Evolutionary conservation across 2,797 vertebrate genomes (phyloP), one percentile per base, ranked within the genome.

Genomic region (Lacerta viridis): DNA sequence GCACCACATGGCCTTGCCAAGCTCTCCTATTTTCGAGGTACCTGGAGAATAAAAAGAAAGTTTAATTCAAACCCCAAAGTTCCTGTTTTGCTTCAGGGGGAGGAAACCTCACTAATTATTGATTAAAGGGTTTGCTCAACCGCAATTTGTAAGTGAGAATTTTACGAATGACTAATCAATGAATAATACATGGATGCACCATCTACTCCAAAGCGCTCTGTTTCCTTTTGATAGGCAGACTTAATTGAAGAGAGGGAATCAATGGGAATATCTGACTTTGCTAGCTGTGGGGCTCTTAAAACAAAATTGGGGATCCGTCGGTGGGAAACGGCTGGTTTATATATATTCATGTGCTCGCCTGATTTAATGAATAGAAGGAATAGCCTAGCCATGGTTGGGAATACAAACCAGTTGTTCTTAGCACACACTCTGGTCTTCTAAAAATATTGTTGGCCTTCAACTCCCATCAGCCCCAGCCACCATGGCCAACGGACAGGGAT

Each of bases 31-130:
- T 15, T 27, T 9, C 15, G 33, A 2, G 13, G 10, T 2, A 7
- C 36, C 50, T 64, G 2, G 20, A 29, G 61, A 36, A 11, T 17
- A 33, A 29, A 50, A 27, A 2, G 23, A n/a, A 72, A 79, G 46
- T 39, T 41, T 41, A 7, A 25, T 75, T 75, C 20, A 3, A 68
- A 39, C 29, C 33, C 27, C 23, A 46, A 80, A 50, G 11, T 66
- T 84, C 84, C 59, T 61, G 43, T 36, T 90, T 76, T 59, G 69
- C 77, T 33, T 36, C 41, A 3, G 59, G 76, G 50, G 46, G 59
- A 80, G 69, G 61, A 87, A 87, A 69, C 43, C 68, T 80, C 86
- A 76, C 69, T 81, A 80, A 84, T 84, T 90, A 80, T 87, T 84
- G 85, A 90, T 87, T 84, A 90, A 87, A 90, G 84, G 80, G 13